Evolutionary conservation across 2,888 invertebrate species (phyloP), one percentile per base, ranked within the genome.

Genomic region (Thumatha senex): DNA sequence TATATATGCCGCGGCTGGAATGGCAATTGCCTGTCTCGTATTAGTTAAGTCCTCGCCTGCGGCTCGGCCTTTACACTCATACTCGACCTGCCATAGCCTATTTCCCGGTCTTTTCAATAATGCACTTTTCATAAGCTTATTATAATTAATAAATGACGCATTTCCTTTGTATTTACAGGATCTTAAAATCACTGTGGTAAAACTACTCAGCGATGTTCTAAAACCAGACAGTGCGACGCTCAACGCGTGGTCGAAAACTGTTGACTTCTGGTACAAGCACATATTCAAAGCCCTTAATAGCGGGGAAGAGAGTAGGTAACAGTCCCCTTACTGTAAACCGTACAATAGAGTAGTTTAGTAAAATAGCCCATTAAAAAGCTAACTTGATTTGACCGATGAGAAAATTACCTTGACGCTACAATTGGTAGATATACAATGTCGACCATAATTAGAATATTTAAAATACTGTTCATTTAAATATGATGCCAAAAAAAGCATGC

Each of bases 231-330:
- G 72, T 2, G 56, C 67, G 0, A 89, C 89, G 0, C 77, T 92
- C 7, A 76, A 74, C 7, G 84, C 89, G 5, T 92, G 92, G 92
- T 83, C 82, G 41, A 89, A 86, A 61, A 76, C 88, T 0, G 83
- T 92, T 2, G 86, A 86, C 31, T 92, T 92, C 74, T 89, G 86
- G 84, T 92, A 89, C 76, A 85, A 84, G 47, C 76, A 90, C 68
- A 80, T 91, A 67, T 92, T 92, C 63, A 70, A 75, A 44, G 76
- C 84, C 1, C 74, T 90, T 15, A 80, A 73, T 49, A 52, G 24
- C 12, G 47, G 54, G 52, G 67, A 61, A 42, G 63, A 50, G 50
- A 52, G 64, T 40, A 76, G 76, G 74, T 76, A 77, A 70, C 76
- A 76, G 58, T 60, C 45, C 57, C n/a, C n/a, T 58, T 52, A 62